Conservation (phyloP, 30 jellyfish, hydroid and myxozoan genomes). For the Hydractinia symbiolongicarpus region DNA sequence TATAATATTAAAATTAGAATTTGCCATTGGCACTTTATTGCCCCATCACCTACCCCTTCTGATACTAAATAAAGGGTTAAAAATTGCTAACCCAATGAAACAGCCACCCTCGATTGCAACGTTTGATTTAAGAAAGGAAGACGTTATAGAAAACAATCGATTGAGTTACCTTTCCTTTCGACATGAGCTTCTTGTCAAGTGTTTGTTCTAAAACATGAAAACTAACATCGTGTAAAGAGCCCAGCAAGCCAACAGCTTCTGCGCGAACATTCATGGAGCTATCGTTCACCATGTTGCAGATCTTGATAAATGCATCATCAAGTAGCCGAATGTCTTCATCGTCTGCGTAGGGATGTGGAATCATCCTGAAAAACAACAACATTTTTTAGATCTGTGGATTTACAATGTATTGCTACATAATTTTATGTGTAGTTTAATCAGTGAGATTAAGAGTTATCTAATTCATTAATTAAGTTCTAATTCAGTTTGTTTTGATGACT, state of each 20-base stretch:
- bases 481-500: too few species aligned
- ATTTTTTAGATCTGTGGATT: background rate
- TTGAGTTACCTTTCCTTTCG: slow-evolving; percentile 67
- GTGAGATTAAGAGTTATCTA: too few species aligned
- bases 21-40: too few species aligned
- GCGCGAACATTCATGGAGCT: slow-evolving; percentile 95
- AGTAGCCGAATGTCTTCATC: slow-evolving; percentile 47
- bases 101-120: too few species aligned
- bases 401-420: background rate
- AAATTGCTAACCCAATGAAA: too few species aligned
- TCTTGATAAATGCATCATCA: slow-evolving; percentile 82
- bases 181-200: slow-evolving; percentile 82
- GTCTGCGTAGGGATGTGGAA: slow-evolving; percentile 21
- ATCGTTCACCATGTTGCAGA: slow-evolving; percentile 87
- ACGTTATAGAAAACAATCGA: too few species aligned
- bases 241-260: slow-evolving; percentile 83
- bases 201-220: slow-evolving; percentile 66
- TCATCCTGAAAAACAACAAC: slow-evolving; percentile 2
- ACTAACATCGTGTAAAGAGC: slow-evolving; percentile 83
- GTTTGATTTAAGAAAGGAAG: too few species aligned
- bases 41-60: too few species aligned
- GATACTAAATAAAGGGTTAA: too few species aligned
- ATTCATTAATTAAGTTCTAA: too few species aligned
- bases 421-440: too few species aligned
- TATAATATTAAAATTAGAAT: too few species aligned